phyloP scores from a whole-genome alignment of 1,140 invertebrate genomes.

The Neotoxoptera formosana region DNA sequence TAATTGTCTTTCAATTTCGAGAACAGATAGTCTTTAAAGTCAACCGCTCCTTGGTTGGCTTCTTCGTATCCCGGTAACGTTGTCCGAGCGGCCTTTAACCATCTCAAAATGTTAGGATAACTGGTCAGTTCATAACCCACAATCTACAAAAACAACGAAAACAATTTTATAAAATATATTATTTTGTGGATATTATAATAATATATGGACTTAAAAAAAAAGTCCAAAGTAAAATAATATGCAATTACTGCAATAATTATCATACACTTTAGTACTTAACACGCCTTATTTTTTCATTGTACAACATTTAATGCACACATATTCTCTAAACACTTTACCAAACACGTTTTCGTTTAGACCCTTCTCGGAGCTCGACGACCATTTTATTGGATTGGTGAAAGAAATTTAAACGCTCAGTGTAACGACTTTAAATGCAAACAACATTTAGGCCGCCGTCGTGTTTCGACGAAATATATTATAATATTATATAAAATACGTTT shows the following conservation, averaged over 20 bases:
- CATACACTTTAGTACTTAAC: too few relatives aligned
- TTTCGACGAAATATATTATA: neutral
- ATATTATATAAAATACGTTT: neutral
- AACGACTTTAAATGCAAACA: neutral
- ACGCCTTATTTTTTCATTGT: neutral
- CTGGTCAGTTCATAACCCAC: constrained; percentile 31
- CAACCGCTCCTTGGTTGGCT: constrained; percentile 1
- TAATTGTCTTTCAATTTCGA: constrained; percentile 1
- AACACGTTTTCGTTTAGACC: neutral
- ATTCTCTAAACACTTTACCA: too few relatives aligned
- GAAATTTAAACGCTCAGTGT: neutral
- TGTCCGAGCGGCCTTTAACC: neutral
- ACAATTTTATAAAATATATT: neutral
- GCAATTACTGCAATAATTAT: neutral
- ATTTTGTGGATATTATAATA: neutral
- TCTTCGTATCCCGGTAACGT: constrained; percentile 22
- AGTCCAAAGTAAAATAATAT: neutral
- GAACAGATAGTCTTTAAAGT: constrained; percentile 11
- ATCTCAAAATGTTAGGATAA: constrained; percentile 20
- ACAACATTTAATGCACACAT: too few relatives aligned
- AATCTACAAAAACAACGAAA: neutral
- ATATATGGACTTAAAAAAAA: neutral
- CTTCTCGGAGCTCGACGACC: neutral
- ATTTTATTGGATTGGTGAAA: neutral
- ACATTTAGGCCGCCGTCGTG: neutral